Conservation (phyloP, 2,113 vertebrate genomes). For the Heterochromis multidens region DNA sequence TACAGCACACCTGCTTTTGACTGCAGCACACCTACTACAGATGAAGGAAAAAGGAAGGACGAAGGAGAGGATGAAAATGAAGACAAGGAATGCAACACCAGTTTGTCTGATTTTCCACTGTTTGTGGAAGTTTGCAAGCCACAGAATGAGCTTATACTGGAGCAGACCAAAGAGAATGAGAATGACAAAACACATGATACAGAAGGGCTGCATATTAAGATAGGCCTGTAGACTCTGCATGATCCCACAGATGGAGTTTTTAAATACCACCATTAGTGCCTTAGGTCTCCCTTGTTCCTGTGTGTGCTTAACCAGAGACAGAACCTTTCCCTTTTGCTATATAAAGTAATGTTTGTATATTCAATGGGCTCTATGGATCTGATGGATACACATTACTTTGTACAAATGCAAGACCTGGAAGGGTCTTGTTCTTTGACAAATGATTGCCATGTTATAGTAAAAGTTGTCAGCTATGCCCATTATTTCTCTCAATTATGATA, state of each 20-base stretch:
- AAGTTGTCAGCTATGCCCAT: neutral
- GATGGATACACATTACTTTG: conserved; percentile 10
- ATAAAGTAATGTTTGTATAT: conserved; percentile 41
- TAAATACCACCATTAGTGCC: conserved; percentile 63
- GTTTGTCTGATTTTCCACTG: conserved; percentile 81
- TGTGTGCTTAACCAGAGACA: conserved; percentile 21
- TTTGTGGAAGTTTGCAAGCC: conserved; percentile 79
- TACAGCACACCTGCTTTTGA: conserved; percentile 80
- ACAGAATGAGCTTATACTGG: conserved; percentile 79
- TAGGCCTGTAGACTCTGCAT: conserved; percentile 42
- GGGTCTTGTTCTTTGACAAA: neutral
- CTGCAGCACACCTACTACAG: conserved; percentile 77
- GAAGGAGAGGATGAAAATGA: conserved; percentile 82
- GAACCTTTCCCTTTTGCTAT: conserved; percentile 20
- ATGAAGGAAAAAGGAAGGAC: conserved; percentile 67
- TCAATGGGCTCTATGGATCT: conserved; percentile 59
- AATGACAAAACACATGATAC: conserved; percentile 77
- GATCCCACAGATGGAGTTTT: conserved; percentile 12
- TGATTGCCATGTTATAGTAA: neutral
- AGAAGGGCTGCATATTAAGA: conserved; percentile 72
- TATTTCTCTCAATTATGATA: neutral
- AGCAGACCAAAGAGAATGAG: conserved; percentile 85
- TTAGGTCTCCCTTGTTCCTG: conserved; percentile 41
- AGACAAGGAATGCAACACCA: conserved; percentile 85
- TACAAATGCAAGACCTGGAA: neutral